Evolutionary conservation across 2,113 vertebrate species (phyloP).

Genomic region (Dasyornis broadbenti): DNA sequence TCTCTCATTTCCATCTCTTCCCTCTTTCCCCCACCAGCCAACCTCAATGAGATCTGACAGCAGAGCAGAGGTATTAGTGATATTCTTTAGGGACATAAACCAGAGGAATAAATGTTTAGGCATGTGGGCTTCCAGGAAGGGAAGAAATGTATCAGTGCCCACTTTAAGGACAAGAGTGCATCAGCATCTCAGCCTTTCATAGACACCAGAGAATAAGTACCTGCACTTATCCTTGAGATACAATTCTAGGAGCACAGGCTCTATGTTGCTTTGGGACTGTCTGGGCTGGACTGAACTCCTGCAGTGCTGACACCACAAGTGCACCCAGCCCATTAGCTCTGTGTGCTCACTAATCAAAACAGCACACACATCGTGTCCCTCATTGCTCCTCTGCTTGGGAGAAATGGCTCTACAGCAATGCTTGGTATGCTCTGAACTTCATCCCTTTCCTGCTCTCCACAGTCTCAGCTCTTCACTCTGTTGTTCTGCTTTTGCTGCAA

Average conservation of each 20-base stretch:
- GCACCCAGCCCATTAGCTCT: constrained; percentile 24
- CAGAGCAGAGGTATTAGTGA: neutral
- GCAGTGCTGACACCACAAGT: neutral
- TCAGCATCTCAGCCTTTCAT: neutral
- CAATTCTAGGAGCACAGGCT: constrained; percentile 12
- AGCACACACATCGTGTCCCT: neutral
- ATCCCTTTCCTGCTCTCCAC: neutral
- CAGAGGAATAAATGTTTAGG: neutral
- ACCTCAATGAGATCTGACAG: neutral
- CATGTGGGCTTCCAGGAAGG: constrained; percentile 19
- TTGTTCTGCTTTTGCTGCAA: neutral
- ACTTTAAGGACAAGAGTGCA: constrained; percentile 6
- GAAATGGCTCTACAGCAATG: neutral
- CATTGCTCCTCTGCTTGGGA: neutral
- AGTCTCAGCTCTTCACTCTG: neutral
- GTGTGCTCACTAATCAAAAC: neutral
- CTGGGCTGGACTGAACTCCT: neutral
- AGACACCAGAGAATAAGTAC: constrained; percentile 1
- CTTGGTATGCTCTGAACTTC: neutral
- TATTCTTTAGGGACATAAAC: neutral
- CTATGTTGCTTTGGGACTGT: constrained; percentile 13
- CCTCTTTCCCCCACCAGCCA: neutral
- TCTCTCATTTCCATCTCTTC: neutral
- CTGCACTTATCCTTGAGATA: constrained; percentile 34
- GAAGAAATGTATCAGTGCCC: neutral